Evolutionary conservation across 2,888 invertebrate genomes (phyloP), one percentile per base, ranked within the genome.

Genomic region (Lasioglossum villosulum): DNA sequence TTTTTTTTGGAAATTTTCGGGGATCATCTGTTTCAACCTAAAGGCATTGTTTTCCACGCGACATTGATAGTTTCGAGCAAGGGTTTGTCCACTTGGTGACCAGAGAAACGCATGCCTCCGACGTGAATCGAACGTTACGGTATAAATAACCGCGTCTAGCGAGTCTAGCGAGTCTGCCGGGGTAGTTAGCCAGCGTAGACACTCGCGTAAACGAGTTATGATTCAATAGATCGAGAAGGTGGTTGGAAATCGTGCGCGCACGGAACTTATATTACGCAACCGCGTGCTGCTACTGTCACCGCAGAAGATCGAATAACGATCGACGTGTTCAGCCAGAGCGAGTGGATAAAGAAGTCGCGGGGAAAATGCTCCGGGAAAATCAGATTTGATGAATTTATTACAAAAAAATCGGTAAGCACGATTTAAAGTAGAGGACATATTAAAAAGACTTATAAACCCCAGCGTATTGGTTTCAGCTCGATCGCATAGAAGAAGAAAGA

Each of bases 211-310:
- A 23, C 42, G 48, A 45, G 6, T 30, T 34, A 37, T 45, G 63
- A 68, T 56, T 68, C 39, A 16, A 39, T 56, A 66, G 68, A 42
- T 68, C n/a, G 16, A 63, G 34, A 74, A 16, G 73, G 39, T 68
- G 37, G 59, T 72, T 73, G 8, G 37, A 74, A 73, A 39, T 56
- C 73, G 23, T 70, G 37, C 39, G 23, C 34, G 23, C 23, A 73
- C 68, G 30, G 72, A 70, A n/a, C 37, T 70, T 10, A 12, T 39
- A 19, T 82, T 77, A 70, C 34, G 68, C 73, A 83, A 84, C 37
- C 27, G 37, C 12, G 37, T 14, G 27, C 45, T 30, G 48, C 34
- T 30, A 76, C 56, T 42, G 37, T 37, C 73, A 70, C 37, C 66
- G n/a, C 30, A 27, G 16, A 56, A 6, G 73, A 76, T 76, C 34